Evolutionary conservation across 2,888 invertebrate genomes (phyloP).

Genomic region (Eupithecia vulgata): DNA sequence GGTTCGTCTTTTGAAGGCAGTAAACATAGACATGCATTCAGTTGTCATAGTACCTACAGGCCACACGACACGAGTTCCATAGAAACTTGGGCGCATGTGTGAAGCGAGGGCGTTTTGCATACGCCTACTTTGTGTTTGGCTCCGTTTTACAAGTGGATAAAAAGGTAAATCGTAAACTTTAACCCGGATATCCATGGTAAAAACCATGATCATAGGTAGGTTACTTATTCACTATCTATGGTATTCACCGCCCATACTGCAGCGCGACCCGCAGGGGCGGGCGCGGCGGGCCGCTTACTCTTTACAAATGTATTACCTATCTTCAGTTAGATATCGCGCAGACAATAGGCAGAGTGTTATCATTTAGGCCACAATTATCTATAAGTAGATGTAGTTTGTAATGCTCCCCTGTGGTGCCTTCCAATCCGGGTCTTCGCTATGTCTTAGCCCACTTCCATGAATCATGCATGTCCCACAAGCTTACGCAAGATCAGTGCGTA

Average conservation of each 20-base stretch:
- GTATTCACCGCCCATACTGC: background rate
- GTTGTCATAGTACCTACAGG: too few relatives aligned
- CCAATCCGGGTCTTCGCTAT: background rate
- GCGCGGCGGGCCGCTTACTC: too few relatives aligned
- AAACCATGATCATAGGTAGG: background rate
- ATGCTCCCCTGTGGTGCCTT: background rate
- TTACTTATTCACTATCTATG: background rate
- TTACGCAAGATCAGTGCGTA: conserved; percentile 6
- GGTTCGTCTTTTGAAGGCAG: background rate
- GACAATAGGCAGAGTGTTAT: background rate
- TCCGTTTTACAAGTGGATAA: background rate
- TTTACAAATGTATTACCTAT: background rate
- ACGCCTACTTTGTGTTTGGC: background rate
- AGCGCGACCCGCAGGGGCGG: too few relatives aligned
- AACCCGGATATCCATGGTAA: background rate
- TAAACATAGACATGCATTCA: background rate
- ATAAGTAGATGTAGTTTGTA: too few relatives aligned
- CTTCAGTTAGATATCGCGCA: background rate
- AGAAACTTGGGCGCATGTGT: background rate
- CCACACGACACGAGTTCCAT: background rate
- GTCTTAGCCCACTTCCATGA: background rate
- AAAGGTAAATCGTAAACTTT: background rate
- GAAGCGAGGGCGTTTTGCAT: background rate
- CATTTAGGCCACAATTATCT: too few relatives aligned
- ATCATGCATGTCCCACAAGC: background rate